Conservation (phyloP, 2,797 vertebrate species). For the Anabas testudineus region DNA sequence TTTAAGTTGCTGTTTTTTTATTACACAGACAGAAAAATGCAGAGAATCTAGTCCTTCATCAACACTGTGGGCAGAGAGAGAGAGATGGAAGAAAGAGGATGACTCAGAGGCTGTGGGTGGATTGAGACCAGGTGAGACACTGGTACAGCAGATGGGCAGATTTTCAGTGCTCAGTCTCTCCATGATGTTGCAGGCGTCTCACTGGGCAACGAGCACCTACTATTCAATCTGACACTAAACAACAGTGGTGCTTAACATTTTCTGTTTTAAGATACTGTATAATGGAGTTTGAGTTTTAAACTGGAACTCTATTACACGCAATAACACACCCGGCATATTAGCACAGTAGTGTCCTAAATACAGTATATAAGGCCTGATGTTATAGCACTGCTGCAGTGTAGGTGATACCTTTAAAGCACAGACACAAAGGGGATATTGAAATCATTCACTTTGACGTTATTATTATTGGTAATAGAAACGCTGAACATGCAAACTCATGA, state of each 20-base stretch:
- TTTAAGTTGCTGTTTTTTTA: slow-evolving; percentile 46
- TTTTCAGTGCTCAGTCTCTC: slow-evolving; percentile 56
- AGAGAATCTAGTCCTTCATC: slow-evolving; percentile 61
- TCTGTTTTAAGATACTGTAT: slow-evolving; percentile 17
- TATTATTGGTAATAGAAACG: background rate
- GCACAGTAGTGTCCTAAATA: slow-evolving; percentile 3
- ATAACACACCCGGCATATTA: slow-evolving; percentile 25
- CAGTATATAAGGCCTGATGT: too few species aligned
- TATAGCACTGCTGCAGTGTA: background rate
- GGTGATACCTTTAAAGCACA: background rate
- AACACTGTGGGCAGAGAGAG: slow-evolving; percentile 73
- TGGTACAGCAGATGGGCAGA: slow-evolving; percentile 73
- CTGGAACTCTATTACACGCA: slow-evolving; percentile 4
- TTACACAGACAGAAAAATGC: slow-evolving; percentile 10
- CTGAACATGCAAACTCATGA: background rate
- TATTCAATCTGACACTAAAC: slow-evolving; percentile 37
- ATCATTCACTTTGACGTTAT: background rate
- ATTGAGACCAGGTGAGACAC: slow-evolving; percentile 78
- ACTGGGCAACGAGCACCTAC: slow-evolving; percentile 52
- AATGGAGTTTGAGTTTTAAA: slow-evolving; percentile 26
- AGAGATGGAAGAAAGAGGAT: slow-evolving; percentile 65
- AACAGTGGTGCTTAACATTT: slow-evolving; percentile 22
- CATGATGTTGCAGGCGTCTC: slow-evolving; percentile 57
- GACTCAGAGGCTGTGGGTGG: slow-evolving; percentile 78
- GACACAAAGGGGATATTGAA: too few species aligned